Base-by-base conservation (phyloP, 2,113 vertebrate species). In the Procavia capensis region DNA sequence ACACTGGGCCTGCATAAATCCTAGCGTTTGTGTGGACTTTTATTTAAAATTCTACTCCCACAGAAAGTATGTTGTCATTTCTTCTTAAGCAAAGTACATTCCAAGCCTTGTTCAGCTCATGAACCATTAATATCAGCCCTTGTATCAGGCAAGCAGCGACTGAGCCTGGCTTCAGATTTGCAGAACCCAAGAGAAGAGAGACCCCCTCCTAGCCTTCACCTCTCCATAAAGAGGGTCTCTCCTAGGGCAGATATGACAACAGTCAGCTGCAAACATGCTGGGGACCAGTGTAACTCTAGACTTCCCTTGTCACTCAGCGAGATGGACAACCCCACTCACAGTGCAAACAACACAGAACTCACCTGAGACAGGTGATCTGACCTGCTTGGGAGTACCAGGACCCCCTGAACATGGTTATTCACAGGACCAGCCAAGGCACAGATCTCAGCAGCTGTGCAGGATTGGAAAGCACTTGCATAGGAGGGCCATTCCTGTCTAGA, bases 1-100 rank as follows among this genome's bases (percentile, higher is more conserved):
- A 29, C 61, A 31, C 66, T 25, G 82, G 91, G 78, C 87, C 94
- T 85, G 79, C 94, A 82, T 31, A 72, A 85, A 87, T 57, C 78
- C 89, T 75, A 59, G 85, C 92, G 83, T 92, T 95, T 88, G 85
- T 95, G 68, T 86, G 82, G 88, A 92, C 85, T 90, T 83, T 80
- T 88, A 94, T 94, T 93, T 92, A 88, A 93, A 94, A 54, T 78
- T 90, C 80, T 94, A 93, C 96, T 97, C 96, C 95, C 95, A 91
- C 93, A 83, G 90, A 93, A 95, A 93, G 59, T 57, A 89, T 66
- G 94, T 24, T 94, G 70, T 93, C 83, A 41, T 64, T 93, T 90
- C 91, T 97, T 93, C 91, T 80, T 41, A 81, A 90, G 90, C 83
- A 83, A 96, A 97, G 75, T 34, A 9, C 76, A 59, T 93, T 91